Evolutionary conservation across 2,888 invertebrate species (phyloP).

Genomic region (Zootermopsis nevadensis): DNA sequence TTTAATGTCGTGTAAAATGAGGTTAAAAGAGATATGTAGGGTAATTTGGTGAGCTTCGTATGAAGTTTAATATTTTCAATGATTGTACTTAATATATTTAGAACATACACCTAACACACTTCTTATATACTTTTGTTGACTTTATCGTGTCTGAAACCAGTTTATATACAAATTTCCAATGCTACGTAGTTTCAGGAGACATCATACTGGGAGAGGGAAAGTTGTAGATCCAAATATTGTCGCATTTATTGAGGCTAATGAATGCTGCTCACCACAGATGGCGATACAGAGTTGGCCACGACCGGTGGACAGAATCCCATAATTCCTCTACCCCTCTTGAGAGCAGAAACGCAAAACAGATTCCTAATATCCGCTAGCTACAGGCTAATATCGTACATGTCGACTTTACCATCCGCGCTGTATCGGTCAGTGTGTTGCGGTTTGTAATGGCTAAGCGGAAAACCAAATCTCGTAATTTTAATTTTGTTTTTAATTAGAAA

Average conservation of each 20-base stretch:
- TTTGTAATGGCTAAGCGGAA: constrained; percentile 20
- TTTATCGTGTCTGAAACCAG: too few species aligned
- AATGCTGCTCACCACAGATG: constrained; percentile 31
- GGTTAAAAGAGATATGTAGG: too few species aligned
- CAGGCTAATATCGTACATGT: constrained; percentile 18
- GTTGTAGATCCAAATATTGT: constrained; percentile 1
- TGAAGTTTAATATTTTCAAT: too few species aligned
- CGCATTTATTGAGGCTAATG: constrained; percentile 30
- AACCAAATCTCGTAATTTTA: constrained; percentile 40
- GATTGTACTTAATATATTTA: too few species aligned
- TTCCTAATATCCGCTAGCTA: constrained; percentile 13
- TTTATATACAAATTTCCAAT: constrained; percentile 1
- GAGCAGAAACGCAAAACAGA: neutral
- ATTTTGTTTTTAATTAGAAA: constrained; percentile 37
- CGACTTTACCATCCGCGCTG: constrained; percentile 17
- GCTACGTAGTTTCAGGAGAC: constrained; percentile 14
- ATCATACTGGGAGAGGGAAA: neutral
- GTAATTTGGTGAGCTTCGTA: too few species aligned
- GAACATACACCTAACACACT: too few species aligned
- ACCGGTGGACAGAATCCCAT: neutral
- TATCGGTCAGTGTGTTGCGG: constrained; percentile 27
- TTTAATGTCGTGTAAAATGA: too few species aligned
- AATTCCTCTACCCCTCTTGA: neutral
- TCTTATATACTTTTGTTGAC: too few species aligned
- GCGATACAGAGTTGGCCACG: constrained; percentile 7